These are phyloP conservation scores for Digitonthophagus gazella DNA, from an alignment of 2,888 invertebrate genomes.

Conservation along the genomic window DNA sequence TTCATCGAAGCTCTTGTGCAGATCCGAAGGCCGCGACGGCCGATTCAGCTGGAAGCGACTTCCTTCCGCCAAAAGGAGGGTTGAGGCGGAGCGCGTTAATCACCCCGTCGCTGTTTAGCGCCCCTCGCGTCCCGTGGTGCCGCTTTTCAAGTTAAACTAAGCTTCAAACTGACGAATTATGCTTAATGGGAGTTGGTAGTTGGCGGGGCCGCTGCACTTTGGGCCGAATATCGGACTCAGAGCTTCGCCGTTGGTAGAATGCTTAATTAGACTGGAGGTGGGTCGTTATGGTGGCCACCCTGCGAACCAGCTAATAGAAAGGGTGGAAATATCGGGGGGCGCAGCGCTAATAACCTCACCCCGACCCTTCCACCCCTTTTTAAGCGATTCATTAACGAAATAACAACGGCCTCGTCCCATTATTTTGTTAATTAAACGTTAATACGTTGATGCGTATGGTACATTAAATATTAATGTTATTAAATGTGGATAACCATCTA, in stretches of 20 bases:
- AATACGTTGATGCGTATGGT: too few species aligned
- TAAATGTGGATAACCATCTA: too few species aligned
- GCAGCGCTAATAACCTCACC: background rate
- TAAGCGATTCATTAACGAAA: background rate
- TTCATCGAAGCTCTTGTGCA: background rate
- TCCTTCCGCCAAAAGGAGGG: background rate
- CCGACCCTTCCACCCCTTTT: too few species aligned
- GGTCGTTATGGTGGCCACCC: background rate
- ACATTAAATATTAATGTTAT: too few species aligned
- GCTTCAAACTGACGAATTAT: slow-evolving; percentile 32
- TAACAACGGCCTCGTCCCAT: too few species aligned
- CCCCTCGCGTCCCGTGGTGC: background rate
- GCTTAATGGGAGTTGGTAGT: slow-evolving; percentile 20
- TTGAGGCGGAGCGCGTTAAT: background rate
- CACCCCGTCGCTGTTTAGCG: background rate
- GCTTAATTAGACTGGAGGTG: background rate
- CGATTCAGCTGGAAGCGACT: background rate
- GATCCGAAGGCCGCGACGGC: background rate
- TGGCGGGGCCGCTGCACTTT: slow-evolving; percentile 9
- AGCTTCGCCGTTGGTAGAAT: background rate
- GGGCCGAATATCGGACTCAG: background rate
- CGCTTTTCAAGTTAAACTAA: slow-evolving; percentile 32
- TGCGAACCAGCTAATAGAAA: background rate
- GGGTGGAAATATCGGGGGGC: background rate
- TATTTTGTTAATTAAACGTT: too few species aligned